Evolutionary conservation across 2,888 invertebrate genomes (phyloP).

Genomic region (Synanthedon myopaeformis): DNA sequence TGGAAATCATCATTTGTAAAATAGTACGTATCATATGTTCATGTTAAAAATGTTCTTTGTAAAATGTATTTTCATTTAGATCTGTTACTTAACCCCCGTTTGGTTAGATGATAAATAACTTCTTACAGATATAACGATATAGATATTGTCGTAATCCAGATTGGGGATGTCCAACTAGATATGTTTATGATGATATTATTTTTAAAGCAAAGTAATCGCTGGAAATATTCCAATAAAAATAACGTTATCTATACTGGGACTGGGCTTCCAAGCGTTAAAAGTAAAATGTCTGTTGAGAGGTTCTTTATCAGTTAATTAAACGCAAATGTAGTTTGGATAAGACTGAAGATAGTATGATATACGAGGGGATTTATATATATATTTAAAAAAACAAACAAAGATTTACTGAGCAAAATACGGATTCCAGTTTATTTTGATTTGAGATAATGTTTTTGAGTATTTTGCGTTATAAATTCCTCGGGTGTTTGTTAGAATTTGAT

Average conservation of each 20-base stretch:
- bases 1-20: too few species aligned
- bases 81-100: not conserved
- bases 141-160: too few species aligned
- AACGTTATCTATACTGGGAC: not conserved
- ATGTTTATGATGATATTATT: too few species aligned
- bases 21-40: too few species aligned
- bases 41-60: not conserved
- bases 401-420: too few species aligned
- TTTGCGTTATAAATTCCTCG: not conserved
- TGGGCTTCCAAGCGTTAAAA: conserved; percentile 4
- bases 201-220: too few species aligned
- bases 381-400: not conserved
- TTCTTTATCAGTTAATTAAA: conserved; percentile 4
- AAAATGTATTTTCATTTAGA: not conserved
- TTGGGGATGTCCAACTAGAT: too few species aligned
- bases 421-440: too few species aligned
- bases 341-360: conserved; percentile 7
- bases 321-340: conserved; percentile 4
- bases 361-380: not conserved
- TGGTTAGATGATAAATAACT: not conserved
- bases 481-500: not conserved
- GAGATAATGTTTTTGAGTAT: too few species aligned
- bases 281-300: not conserved
- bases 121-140: not conserved
- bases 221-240: too few species aligned